Evolutionary conservation across 2,888 invertebrate species (phyloP), one percentile per base, ranked within the genome.

Genomic region (Dasypogon diadema): DNA sequence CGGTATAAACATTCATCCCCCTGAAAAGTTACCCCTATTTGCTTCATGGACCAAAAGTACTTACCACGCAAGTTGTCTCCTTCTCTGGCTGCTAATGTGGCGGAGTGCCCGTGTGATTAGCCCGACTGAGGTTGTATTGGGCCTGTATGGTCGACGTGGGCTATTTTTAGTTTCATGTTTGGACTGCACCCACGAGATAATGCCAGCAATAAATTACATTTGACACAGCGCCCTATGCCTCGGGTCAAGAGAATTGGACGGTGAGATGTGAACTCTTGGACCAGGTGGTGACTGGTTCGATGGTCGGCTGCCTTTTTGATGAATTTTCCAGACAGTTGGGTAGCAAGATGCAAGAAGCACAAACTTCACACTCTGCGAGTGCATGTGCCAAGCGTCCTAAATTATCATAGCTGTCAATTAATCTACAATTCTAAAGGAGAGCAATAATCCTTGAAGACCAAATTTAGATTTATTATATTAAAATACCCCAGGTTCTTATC

Each of bases 121-220:
- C 48, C 26, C 12, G 10, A n/a, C 5, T 10, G 3, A 51, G 51
- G 1, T 2, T 51, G 51, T 51, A 21, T 56, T 26, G 5, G 24
- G 56, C 21, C 56, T 51, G n/a, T n/a, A 56, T 24, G 24, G 42
- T 42, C 42, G 70, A 68, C 60, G 24, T 16, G 48, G 63, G 37
- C 76, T 76, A 75, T 77, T 77, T 77, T 77, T 75, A 73, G 75
- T 63, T 65, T 56, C 74, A 72, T 77, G 77, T 77, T 77, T 76
- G 76, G 77, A 77, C 77, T 77, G 77, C 77, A 77, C 76, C 76
- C 76, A 77, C 76, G 76, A 76, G 77, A 77, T 76, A 77, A 77
- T 77, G 77, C 18, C 55, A 46, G 75, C 75, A 65, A 77, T 77
- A 77, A 77, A 77, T 77, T 77, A 63, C 46, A 42, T 75, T 75